phyloP scores from a whole-genome alignment of 2,113 vertebrate species.

The Crypturellus undulatus region DNA sequence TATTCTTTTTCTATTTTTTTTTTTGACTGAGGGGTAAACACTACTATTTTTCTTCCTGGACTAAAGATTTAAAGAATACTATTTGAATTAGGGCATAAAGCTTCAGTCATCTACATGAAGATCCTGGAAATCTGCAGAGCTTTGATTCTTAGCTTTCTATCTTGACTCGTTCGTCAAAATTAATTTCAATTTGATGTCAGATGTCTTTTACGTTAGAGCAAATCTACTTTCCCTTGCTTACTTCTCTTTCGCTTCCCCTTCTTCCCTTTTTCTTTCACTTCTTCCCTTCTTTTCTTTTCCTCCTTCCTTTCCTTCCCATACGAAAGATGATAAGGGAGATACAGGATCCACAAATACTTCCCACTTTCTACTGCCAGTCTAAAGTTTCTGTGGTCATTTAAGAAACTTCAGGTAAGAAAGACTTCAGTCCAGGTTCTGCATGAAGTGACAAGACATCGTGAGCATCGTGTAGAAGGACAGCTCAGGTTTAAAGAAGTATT shows the following conservation, averaged over 20 bases:
- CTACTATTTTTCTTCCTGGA: not conserved
- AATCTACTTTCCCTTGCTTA: not conserved
- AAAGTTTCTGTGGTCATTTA: not conserved
- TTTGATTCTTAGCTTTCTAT: not conserved
- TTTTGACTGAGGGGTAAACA: not conserved
- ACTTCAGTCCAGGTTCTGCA: not conserved
- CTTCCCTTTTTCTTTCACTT: not conserved
- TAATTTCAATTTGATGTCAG: not conserved
- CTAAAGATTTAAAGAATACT: not conserved
- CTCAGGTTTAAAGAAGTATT: not conserved
- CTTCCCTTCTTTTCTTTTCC: not conserved
- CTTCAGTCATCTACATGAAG: not conserved
- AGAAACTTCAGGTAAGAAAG: not conserved
- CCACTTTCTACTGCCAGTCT: accelerated
- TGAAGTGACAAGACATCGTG: not conserved
- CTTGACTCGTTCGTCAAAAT: not conserved
- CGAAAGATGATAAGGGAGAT: not conserved
- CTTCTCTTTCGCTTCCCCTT: too few species aligned
- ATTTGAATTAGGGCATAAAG: not conserved
- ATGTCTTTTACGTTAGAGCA: not conserved
- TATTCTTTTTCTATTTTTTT: not conserved
- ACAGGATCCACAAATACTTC: not conserved
- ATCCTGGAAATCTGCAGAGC: not conserved
- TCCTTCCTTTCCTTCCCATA: not conserved
- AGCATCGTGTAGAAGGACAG: not conserved